A percentile compares a stretch with the other conserved stretches of the same genome.
Evolutionary conservation across 2,888 invertebrate genomes (phyloP).

Genomic region (Poecilobothrus nobilitatus): DNA sequence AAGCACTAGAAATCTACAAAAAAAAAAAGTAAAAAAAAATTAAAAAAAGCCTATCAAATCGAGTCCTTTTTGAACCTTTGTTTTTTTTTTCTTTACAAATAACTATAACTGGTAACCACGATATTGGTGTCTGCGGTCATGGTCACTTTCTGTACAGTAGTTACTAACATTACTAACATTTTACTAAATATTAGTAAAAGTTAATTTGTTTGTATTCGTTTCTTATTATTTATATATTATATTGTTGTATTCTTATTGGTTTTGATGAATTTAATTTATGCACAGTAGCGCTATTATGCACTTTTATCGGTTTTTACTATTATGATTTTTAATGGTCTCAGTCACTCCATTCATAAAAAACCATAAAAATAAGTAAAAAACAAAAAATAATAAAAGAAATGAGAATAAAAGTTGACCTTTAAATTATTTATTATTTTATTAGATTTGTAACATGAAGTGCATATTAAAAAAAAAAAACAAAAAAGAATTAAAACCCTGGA

Average conservation of each 20-base stretch:
- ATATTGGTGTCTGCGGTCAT: conserved; percentile 11
- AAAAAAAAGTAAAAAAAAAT: background rate
- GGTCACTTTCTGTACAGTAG: background rate
- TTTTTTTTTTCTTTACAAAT: background rate
- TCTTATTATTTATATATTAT: no score
- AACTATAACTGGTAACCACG: conserved; percentile 7
- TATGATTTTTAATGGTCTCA: background rate
- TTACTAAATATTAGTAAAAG: background rate
- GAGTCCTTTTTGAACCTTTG: background rate
- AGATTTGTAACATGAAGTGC: no score
- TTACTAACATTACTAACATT: background rate
- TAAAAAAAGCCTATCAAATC: background rate
- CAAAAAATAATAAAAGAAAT: no score
- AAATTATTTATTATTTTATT: no score
- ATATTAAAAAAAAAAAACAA: no score
- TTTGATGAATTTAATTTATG: conserved; percentile 6
- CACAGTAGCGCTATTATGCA: background rate
- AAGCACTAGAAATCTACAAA: background rate
- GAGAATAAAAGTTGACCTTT: no score
- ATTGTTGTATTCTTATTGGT: background rate
- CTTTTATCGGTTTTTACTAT: background rate
- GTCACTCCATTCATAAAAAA: background rate
- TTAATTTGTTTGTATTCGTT: background rate
- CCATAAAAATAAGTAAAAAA: no score
- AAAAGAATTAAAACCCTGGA: no score